Evolutionary conservation across 2,113 vertebrate genomes (phyloP).

Genomic region (Excalfactoria chinensis): DNA sequence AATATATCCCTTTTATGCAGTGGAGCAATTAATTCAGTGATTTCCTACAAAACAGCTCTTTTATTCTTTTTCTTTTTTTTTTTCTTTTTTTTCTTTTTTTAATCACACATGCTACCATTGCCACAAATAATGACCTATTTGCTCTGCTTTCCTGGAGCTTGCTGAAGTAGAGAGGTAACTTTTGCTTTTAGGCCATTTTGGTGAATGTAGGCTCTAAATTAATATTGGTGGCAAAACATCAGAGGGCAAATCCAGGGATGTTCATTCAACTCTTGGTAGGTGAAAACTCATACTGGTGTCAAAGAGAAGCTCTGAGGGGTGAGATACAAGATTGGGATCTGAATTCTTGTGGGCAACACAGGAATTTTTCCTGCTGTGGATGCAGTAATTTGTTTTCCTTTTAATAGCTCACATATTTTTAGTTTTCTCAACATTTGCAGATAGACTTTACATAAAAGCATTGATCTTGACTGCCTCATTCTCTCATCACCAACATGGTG

Average conservation of each 20-base stretch:
- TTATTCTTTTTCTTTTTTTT: not conserved
- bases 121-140: slow-evolving; percentile 23
- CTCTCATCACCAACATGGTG: rapidly evolving
- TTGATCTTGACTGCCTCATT: not conserved
- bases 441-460: not conserved
- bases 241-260: not conserved
- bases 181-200: not conserved
- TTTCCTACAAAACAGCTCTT: slow-evolving; percentile 62
- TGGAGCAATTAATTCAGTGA: slow-evolving; percentile 59
- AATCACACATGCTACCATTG: not conserved
- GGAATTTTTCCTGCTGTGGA: not conserved
- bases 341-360: not conserved
- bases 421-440: not conserved
- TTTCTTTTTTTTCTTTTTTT: not conserved
- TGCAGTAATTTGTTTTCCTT: not conserved
- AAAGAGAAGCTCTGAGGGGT: not conserved
- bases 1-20: slow-evolving; percentile 59
- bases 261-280: not conserved
- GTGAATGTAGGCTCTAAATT: not conserved
- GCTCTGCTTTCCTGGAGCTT: not conserved
- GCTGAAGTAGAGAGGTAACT: not conserved
- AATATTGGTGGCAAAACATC: not conserved
- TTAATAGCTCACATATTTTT: not conserved
- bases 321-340: not conserved
- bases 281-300: not conserved